Base-by-base conservation (phyloP, 2,113 vertebrate species). In the Tenebrosternarchus preto region DNA sequence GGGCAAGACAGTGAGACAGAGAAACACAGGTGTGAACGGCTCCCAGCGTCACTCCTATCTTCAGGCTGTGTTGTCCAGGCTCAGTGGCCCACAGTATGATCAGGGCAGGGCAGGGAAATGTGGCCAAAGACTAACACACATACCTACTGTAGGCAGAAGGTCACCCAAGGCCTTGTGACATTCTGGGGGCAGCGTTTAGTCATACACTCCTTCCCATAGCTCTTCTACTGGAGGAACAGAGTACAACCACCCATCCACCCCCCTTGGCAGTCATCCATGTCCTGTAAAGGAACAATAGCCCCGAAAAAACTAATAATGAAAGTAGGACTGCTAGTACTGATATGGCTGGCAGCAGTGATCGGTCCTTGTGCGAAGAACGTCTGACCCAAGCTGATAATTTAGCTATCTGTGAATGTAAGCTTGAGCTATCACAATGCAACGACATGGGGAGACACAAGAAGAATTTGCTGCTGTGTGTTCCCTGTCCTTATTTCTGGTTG, bases 91-190 rank as follows among this genome's bases (percentile, higher is more conserved):
- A 22, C 7, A 27, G 22, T 61, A 8, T 43, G 36, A 66, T 55
- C 20, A 4, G 31, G 27, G 46, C 12, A 5, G n/a, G 59, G n/a
- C 0, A 2, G 33, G 20, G 33, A 43, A 33, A 72, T 39, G 25
- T 60, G 55, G 56, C 33, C 19, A 4, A 19, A 29, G n/a, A 19
- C 5, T 72, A 25, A 55, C 56, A n/a, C 20, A 61, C 60, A 68
- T 12, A 68, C 50, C 4, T 53, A 63, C 29, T 33, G 67, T 61
- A 60, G 25, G 39, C 12, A 71, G 39, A 77, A 69, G 29, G 64
- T 68, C 64, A 57, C 22, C 7, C 66, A 22, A 29, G 36, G 46
- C 63, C 12, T 31, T 1, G 59, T 31, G 59, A 76, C 24, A 15
- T 17, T 63, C 63, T 53, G 17, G 36, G 11, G 43, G 8, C 43